Base-by-base conservation (phyloP, 2,888 invertebrate genomes). In the Eupithecia vulgata region DNA sequence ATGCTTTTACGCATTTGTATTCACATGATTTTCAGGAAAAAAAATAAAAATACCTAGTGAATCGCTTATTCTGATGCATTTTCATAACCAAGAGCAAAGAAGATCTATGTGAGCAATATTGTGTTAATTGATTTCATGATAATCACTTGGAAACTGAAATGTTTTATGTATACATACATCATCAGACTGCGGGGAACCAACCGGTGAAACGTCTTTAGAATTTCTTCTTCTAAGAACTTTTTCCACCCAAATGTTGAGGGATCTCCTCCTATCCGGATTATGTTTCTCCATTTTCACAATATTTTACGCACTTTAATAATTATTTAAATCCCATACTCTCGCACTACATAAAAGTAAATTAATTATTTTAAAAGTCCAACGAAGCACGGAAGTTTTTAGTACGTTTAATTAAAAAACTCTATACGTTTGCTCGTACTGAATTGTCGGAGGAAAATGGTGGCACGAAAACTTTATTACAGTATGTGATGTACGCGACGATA, bases 361-460 rank as follows among this genome's bases (percentile, higher is more conserved):
- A 25, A 65, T 30, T 25, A n/a, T 30, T 70, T n/a, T 70, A 74
- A 74, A 70, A 61, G n/a, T 65, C 25, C 68, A 59, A 45, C 61
- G 6, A 21, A 5, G 13, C 72, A 66, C 80, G 76, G 68, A 80
- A 80, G 40, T 71, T 69, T 71, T 67, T 72, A 66, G 57, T 45
- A 52, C 82, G 83, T 82, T 79, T 78, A 83, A 83, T 74, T 73
- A 67, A 80, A 79, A 79, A 76, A 73, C 5, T 75, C 59, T 78
- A 88, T 84, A 83, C 93, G 93, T 91, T 85, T 91, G 91, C 83
- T 80, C 90, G 80, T 85, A 80, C 78, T 85, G 90, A 90, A 89
- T 87, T 88, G 84, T 87, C 88, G 85, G 81, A 88, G 92, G 93
- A 92, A 92, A 94, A 93, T 94, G 92, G 85, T 94, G 91, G 85